Evolutionary conservation across 2,113 vertebrate genomes (phyloP).

Genomic region (Anguilla rostrata): DNA sequence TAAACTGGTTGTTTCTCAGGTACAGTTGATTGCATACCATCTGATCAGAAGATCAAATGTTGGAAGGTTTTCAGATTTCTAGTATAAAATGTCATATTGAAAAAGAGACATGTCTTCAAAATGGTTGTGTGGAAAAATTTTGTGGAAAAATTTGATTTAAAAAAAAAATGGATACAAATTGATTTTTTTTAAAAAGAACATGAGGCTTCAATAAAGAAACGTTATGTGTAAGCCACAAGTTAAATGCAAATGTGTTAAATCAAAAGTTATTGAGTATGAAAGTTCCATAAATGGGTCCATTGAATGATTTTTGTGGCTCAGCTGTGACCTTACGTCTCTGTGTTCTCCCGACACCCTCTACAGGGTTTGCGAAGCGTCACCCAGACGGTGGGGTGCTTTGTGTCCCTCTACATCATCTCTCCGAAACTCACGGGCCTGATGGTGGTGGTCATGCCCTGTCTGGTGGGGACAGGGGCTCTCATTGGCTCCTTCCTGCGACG

Average conservation of each 20-base stretch:
- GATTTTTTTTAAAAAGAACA: too few relatives aligned
- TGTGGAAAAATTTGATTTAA: too few relatives aligned
- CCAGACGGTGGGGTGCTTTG: slow-evolving; percentile 83
- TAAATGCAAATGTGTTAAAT: too few relatives aligned
- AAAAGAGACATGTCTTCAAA: too few relatives aligned
- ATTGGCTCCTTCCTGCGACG: slow-evolving; percentile 82
- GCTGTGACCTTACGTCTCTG: neutral
- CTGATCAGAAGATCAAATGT: neutral
- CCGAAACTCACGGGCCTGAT: slow-evolving; percentile 84
- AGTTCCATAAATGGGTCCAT: neutral
- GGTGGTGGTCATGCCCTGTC: slow-evolving; percentile 74
- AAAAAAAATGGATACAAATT: too few relatives aligned
- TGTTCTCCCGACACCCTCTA: slow-evolving; percentile 13
- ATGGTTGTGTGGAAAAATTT: too few relatives aligned
- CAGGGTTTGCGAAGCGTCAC: slow-evolving; percentile 87
- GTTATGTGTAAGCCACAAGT: too few relatives aligned
- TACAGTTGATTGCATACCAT: slow-evolving; percentile 43
- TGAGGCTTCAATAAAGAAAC: too few relatives aligned
- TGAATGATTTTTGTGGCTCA: neutral
- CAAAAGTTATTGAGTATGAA: too few relatives aligned
- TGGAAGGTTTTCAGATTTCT: too few relatives aligned
- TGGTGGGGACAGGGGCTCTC: slow-evolving; percentile 80
- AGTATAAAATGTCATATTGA: too few relatives aligned
- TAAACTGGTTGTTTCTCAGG: slow-evolving; percentile 90
- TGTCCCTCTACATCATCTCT: slow-evolving; percentile 88